These are phyloP conservation scores for Ophion costatus DNA, from an alignment of 2,888 invertebrate genomes.

Conservation along the genomic window DNA sequence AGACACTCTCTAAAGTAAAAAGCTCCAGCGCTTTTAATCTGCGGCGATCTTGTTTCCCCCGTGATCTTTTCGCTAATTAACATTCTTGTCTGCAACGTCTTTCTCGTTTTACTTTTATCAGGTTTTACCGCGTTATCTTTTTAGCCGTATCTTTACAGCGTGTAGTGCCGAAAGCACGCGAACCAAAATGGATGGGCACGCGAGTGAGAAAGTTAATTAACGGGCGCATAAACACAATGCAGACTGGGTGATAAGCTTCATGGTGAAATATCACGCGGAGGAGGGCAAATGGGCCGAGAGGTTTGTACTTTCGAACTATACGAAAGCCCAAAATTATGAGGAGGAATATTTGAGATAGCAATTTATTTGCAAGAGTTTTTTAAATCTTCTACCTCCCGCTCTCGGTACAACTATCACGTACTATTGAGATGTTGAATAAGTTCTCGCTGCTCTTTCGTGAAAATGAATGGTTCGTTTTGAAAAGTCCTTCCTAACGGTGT, in stretches of 20 bases:
- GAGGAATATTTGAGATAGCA: conserved; percentile 28
- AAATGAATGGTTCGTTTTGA: too few relatives aligned
- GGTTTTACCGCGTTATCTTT: background rate
- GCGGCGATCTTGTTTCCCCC: background rate
- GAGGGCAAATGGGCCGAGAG: conserved; percentile 31
- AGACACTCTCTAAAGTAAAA: background rate
- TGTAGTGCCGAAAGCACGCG: conserved; percentile 28
- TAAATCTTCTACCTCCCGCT: background rate
- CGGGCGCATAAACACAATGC: conserved; percentile 38
- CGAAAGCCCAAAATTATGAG: conserved; percentile 32
- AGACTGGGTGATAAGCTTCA: conserved; percentile 30
- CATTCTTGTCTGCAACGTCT: background rate
- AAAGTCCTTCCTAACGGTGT: too few relatives aligned
- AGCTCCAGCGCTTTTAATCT: background rate
- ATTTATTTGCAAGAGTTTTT: conserved; percentile 32
- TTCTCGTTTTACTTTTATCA: background rate
- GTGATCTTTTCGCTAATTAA: background rate
- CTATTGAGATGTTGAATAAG: background rate
- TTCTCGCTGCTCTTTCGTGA: too few relatives aligned
- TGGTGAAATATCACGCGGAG: conserved; percentile 39
- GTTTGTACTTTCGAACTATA: conserved; percentile 33
- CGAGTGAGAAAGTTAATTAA: conserved; percentile 53
- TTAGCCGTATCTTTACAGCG: conserved; percentile 8
- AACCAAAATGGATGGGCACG: conserved; percentile 26
- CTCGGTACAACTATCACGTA: background rate